Conservation (phyloP, 2,113 vertebrate species). For the Nerophis lumbriciformis region DNA sequence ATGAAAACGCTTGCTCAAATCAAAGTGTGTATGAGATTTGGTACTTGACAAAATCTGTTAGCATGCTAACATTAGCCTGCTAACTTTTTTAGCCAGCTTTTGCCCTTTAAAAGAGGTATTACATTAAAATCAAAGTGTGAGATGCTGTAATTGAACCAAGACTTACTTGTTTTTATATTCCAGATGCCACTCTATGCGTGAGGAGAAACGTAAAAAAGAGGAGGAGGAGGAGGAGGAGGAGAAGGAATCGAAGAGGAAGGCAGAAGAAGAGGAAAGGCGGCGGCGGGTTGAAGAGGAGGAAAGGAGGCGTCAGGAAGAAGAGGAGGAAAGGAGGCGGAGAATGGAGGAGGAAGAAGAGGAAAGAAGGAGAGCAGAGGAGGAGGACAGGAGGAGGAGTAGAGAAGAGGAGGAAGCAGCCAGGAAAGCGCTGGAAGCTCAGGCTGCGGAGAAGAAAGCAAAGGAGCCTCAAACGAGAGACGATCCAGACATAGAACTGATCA, state of each 20-base stretch:
- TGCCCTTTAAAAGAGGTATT: not conserved
- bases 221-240: constrained; percentile 35
- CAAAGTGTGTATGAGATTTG: too few relatives aligned
- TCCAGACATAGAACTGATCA: constrained; percentile 56
- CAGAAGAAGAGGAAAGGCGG: constrained; percentile 38
- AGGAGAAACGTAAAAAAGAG: constrained; percentile 59
- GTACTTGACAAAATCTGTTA: too few relatives aligned
- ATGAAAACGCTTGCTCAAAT: too few relatives aligned
- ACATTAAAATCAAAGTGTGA: not conserved
- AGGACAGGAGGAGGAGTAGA: constrained; percentile 33
- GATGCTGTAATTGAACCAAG: not conserved
- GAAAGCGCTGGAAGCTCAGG: constrained; percentile 21
- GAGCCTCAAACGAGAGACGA: constrained; percentile 62
- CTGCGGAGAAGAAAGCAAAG: constrained; percentile 13
- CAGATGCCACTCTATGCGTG: constrained; percentile 64
- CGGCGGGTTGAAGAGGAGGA: constrained; percentile 21
- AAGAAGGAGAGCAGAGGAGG: constrained; percentile 35
- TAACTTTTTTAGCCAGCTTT: too few relatives aligned
- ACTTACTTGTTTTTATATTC: constrained; percentile 4
- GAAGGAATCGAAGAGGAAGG: constrained; percentile 13
- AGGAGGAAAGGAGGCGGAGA: constrained; percentile 31
- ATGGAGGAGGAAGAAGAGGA: constrained; percentile 30
- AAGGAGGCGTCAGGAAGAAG: constrained; percentile 25
- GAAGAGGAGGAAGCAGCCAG: constrained; percentile 43
- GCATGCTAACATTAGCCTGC: too few relatives aligned